Evolutionary conservation across 2,888 invertebrate species (phyloP).

Genomic region (Tetanocera ferruginea): DNA sequence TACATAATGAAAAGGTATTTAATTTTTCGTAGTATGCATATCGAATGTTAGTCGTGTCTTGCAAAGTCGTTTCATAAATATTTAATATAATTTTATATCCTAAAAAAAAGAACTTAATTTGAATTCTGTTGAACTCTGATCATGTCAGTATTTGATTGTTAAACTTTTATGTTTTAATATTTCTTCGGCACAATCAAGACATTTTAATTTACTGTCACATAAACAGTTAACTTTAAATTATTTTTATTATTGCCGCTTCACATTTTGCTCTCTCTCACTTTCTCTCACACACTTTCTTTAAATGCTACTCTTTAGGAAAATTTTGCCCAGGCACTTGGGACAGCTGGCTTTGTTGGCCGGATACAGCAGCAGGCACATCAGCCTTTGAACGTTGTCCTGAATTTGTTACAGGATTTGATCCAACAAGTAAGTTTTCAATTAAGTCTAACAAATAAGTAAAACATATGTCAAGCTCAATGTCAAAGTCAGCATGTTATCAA

Average conservation of each 20-base stretch:
- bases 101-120: no score
- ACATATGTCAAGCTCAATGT: no score
- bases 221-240: neutral
- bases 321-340: constrained; percentile 84
- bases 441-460: neutral
- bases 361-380: constrained; percentile 77
- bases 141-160: no score
- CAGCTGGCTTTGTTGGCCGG: constrained; percentile 85
- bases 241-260: constrained; percentile 6
- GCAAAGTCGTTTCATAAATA: no score
- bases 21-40: no score
- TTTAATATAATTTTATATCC: no score
- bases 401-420: constrained; percentile 83
- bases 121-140: no score
- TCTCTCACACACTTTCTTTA: neutral
- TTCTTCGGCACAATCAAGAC: neutral
- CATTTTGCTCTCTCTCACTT: neutral
- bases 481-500: no score
- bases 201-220: no score
- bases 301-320: constrained; percentile 67
- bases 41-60: no score
- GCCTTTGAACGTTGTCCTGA: constrained; percentile 80
- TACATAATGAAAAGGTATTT: no score
- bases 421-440: constrained; percentile 74
- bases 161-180: no score